Base-by-base conservation (phyloP, 2,888 invertebrate genomes). In the Monoplex corrugatus region DNA sequence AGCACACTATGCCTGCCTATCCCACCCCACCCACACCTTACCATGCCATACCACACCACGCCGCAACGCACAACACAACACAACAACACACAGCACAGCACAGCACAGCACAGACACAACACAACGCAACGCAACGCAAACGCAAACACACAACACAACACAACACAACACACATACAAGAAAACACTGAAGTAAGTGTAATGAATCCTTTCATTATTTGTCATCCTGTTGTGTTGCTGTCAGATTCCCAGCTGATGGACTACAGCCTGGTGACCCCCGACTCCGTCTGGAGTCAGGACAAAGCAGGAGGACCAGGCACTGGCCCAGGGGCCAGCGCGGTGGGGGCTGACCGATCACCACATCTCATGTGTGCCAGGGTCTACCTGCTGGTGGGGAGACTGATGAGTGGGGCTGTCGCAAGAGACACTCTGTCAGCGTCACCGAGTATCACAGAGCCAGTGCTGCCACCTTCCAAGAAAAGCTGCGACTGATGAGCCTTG, bases 341-440 rank as follows among this genome's bases (percentile, higher is more conserved):
- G 45, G 68, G 86, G 6, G 43, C 44, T 2, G 80, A 63, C 45
- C 38, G n/a, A 40, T 57, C 88, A 32, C 50, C 88, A 45, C 83
- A 86, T 78, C 88, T 88, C n/a, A 86, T 72, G 43, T 89, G 91
- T 90, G 88, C 84, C 86, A 89, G 80, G 89, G 80, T 23, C 80
- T 87, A 23, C 72, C 80, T 8, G 84, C 88, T 32, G 89, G 89
- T n/a, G 78, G 23, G 19, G 78, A 80, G 0, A 16, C 28, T 23
- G 94, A 94, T 50, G 94, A 94, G 87, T 92, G 91, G 89, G 91
- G 90, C 68, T 93, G 94, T 92, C 92, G 92, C 75, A 95, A 94
- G 86, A 93, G 94, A 72, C 94, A 94, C 90, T 95, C 94, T 10
- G 93, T 94, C 38, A 94, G 94, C 89, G 94, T 94, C 78, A 93